Conservation (phyloP, 2,888 invertebrate genomes). For the Chaitophorus viminalis region DNA sequence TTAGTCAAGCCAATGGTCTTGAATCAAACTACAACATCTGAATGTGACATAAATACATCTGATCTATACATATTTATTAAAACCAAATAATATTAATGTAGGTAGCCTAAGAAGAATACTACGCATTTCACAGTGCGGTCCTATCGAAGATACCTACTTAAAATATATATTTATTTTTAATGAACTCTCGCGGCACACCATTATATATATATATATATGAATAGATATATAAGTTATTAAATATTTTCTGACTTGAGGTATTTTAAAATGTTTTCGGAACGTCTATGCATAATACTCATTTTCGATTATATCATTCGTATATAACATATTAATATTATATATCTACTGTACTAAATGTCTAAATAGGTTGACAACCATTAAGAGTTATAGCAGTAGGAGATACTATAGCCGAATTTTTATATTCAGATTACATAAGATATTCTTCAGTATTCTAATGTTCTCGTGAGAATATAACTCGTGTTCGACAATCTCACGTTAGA, state of each 20-base stretch:
- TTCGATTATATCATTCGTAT: conserved; percentile 24
- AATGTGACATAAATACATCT: not conserved
- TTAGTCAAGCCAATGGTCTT: not conserved
- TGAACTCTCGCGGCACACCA: not conserved
- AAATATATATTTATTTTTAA: not conserved
- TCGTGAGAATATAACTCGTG: conserved; percentile 31
- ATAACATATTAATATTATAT: no score
- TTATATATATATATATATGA: not conserved
- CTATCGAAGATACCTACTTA: not conserved
- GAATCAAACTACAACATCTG: not conserved
- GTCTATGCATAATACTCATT: not conserved
- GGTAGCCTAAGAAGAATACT: not conserved
- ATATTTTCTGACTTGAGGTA: not conserved
- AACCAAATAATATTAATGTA: not conserved
- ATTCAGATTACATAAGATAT: conserved; percentile 47
- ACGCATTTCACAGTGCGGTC: not conserved
- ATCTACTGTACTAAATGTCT: not conserved
- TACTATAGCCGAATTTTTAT: conserved; percentile 18
- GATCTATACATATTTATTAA: not conserved
- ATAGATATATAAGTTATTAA: not conserved
- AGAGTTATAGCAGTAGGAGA: conserved; percentile 16
- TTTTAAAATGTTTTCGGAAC: not conserved
- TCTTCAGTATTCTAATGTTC: conserved; percentile 11
- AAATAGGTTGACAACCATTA: conserved; percentile 21
- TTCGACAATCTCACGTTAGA: conserved; percentile 17